Percentiles rank a stretch among this genome's conserved stretches.
phyloP scores from a whole-genome alignment of 1,140 invertebrate genomes.

The Nixonia krombeini region DNA sequence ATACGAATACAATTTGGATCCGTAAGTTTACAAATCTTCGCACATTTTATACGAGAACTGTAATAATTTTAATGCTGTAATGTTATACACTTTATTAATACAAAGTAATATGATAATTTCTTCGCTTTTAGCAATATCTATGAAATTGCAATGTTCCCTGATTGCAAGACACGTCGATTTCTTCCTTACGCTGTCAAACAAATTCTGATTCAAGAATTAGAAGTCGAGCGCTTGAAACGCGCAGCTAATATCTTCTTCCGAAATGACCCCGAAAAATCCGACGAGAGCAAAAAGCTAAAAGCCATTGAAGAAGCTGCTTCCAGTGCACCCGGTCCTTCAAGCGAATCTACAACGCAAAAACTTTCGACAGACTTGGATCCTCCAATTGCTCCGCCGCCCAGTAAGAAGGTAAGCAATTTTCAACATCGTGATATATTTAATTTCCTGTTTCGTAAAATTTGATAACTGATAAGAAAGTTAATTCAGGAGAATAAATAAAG shows the following conservation, averaged over 20 bases:
- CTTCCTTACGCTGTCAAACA: slow-evolving; percentile 82
- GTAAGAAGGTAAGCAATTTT: slow-evolving; percentile 64
- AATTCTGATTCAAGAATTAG: slow-evolving; percentile 83
- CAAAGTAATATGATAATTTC: background rate
- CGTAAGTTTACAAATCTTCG: slow-evolving; percentile 72
- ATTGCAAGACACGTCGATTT: slow-evolving; percentile 56
- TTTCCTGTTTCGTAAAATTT: no score
- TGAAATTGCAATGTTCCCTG: slow-evolving; percentile 61
- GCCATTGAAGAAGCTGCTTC: background rate
- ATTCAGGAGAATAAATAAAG: slow-evolving; percentile 24
- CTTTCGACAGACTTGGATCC: slow-evolving; percentile 78
- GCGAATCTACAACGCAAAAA: slow-evolving; percentile 69
- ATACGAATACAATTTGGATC: slow-evolving; percentile 87
- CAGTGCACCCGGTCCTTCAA: background rate
- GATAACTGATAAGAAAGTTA: no score
- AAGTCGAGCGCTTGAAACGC: slow-evolving; percentile 79
- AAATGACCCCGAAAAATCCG: background rate
- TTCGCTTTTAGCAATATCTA: slow-evolving; percentile 66
- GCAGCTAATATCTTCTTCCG: slow-evolving; percentile 53
- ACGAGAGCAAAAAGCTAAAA: slow-evolving; percentile 5
- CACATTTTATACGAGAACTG: no score
- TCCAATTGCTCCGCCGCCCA: slow-evolving; percentile 67
- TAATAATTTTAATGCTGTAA: background rate
- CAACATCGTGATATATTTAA: background rate
- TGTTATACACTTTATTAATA: background rate